Evolutionary conservation across 2,797 vertebrate species (phyloP), one percentile per base, ranked within the genome.

Genomic region (Artibeus lituratus): DNA sequence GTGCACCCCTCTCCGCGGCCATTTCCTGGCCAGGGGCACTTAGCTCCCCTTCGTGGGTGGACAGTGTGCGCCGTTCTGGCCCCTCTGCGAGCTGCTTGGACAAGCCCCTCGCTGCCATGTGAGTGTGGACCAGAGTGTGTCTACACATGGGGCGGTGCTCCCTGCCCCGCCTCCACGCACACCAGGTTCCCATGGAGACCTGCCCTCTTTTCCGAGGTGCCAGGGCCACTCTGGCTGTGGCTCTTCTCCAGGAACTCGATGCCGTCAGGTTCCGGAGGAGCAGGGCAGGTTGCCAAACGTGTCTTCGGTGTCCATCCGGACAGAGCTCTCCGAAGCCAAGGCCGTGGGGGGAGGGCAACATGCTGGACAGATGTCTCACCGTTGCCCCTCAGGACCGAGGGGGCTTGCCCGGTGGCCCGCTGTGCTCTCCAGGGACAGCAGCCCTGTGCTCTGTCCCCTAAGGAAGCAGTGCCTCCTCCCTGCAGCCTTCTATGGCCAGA

Each of bases 61-160:
- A 24, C 4, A 51, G 8, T 5, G 2, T 3, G 5, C 4, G 15
- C 29, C 1, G 0, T 18, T 32, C 44, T 1, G 0, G 32, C 47
- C 0, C 0, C 9, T 4, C 57, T 59, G 37, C 35, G 16, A 26
- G 59, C 35, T 5, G 7, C 21, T 7, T 24, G 22, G 32, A 65
- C 44, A 65, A 8, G 21, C 10, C 8, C 0, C 3, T 1, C 3
- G 44, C 10, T 32, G 10, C 7, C 39, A 42, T 7, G 39, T 42
- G n/a, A n/a, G n/a, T n/a, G n/a, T n/a, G n/a, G n/a, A n/a, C n/a
- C n/a, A n/a, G n/a, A n/a, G n/a, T n/a, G n/a, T 2, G 1, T 12
- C 29, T n/a, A n/a, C n/a, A 49, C 49, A 5, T 1, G 42, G 57
- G 32, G 37, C 21, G 8, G 35, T 16, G 4, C 32, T 37, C 35